Evolutionary conservation across 2,797 vertebrate species (phyloP).

Genomic region (Dallia pectoralis): DNA sequence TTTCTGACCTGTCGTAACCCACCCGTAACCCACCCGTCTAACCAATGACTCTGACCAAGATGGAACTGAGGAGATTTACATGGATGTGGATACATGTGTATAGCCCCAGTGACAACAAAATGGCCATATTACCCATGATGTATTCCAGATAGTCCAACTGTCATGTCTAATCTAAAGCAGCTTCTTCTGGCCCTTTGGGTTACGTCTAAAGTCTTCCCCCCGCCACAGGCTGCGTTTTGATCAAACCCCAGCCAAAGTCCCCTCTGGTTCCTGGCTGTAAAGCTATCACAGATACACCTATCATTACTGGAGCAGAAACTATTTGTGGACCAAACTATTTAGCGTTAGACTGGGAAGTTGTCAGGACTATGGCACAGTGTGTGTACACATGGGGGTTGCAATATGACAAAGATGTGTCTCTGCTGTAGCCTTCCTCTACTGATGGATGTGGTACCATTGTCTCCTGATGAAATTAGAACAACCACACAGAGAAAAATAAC

Average conservation of each 20-base stretch:
- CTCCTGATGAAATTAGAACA: background rate
- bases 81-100: slow-evolving; percentile 6
- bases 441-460: background rate
- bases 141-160: slow-evolving; percentile 61
- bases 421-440: background rate
- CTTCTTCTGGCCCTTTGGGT: slow-evolving; percentile 49
- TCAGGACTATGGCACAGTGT: background rate
- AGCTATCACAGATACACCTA: slow-evolving; percentile 19
- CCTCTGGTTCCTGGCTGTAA: slow-evolving; percentile 35
- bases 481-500: background rate
- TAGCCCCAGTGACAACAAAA: slow-evolving; percentile 12
- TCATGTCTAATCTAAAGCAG: slow-evolving; percentile 60
- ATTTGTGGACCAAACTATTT: slow-evolving; percentile 2
- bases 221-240: slow-evolving; percentile 33
- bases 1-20: slow-evolving; percentile 51
- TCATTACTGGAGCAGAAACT: slow-evolving; percentile 11
- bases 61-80: slow-evolving; percentile 50
- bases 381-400: background rate
- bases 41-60: slow-evolving; percentile 58
- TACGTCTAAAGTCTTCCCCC: slow-evolving; percentile 51
- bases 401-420: background rate
- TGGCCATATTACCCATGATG: slow-evolving; percentile 58
- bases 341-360: background rate
- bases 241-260: slow-evolving; percentile 33
- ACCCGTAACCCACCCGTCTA: slow-evolving; percentile 53